Base-by-base conservation (phyloP, 1,140 invertebrate genomes). In the Dolichoris vasculosae region DNA sequence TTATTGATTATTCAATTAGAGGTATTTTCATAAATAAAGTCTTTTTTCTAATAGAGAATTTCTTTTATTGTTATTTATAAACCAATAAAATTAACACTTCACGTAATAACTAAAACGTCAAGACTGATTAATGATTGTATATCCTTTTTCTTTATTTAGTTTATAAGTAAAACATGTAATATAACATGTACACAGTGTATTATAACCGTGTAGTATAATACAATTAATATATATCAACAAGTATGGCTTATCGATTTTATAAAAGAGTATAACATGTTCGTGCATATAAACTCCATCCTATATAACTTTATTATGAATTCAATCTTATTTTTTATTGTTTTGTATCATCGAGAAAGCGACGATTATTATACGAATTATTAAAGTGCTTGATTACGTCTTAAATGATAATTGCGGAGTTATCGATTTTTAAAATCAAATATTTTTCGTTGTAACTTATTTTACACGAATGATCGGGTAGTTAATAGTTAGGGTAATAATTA, bases 141-240 rank as follows among this genome's bases (percentile, higher is more conserved):
- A 32, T 17, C 38, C 20, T 48, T 75, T 46, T 46, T 75, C 32
- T 20, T 69, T 26, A 59, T 59, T 59, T 59, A 59, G 55, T 26
- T 59, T 59, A 59, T 26, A 59, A 26, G 13, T 15, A 69, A 20
- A 4, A 35, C 67, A 17, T 4, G 32, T 23, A 38, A 38, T 20
- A 20, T 17, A 23, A 38, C 13, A 38, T 69, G 15, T 38, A 69
- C 11, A 69, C 32, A 38, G 15, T 26, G 9, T 35, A 67, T 67
- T 67, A 67, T 67, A 55, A 67, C 30, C 64, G 32, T 69, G 32
- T 38, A 35, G 35, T 69, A 73, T 43, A 43, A 43, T 73, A 43
- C 69, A 43, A 73, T 43, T 73, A 73, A 73, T 73, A 43, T 23
- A 73, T 30, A 32, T 43, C 40, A 73, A 73, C 40, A 73, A 43